Evolutionary conservation across 2,888 invertebrate species (phyloP), one percentile per base, ranked within the genome.

Genomic region (Clanis bilineata): DNA sequence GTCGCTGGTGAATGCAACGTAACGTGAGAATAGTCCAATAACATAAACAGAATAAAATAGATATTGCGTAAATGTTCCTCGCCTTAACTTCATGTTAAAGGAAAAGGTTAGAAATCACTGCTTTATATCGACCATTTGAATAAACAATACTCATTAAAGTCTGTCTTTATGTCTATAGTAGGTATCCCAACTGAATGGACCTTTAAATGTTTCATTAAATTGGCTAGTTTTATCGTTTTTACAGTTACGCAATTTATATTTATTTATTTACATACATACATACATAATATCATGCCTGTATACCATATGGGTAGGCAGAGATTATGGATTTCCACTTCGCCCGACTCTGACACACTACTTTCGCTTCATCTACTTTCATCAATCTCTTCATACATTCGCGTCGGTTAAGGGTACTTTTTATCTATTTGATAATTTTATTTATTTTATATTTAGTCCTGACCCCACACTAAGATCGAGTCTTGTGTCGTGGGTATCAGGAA

Each of bases 41-140:
- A 68, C 62, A 69, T 66, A 67, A 70, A 67, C 55, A 65, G 57
- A 61, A 57, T 57, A 57, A 56, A 57, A 58, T 36, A 38, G 47
- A 45, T 47, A 51, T 51, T 51, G 22, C 36, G 45, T 51, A 45
- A 38, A 58, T 38, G 47, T 58, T 15, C 28, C 39, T 18, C 15
- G 18, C 25, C 25, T 25, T 43, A 28, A 25, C 28, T 43, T 68
- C 62, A 51, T 51, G 32, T 51, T 65, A 61, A 62, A 62, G 62
- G 64, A 64, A 66, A 69, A 65, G 64, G 63, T 62, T 58, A 62
- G 59, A 62, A 61, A 70, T 68, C 45, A 55, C 63, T 56, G 61
- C 68, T 66, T 65, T 68, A 71, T 59, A 64, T 25, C 38, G 28
- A 7, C 23, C 25, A 66, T 72, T 72, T 69, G 66, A 64, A 71